Conservation (phyloP, 2,888 invertebrate species). For the Zonitis immaculata region DNA sequence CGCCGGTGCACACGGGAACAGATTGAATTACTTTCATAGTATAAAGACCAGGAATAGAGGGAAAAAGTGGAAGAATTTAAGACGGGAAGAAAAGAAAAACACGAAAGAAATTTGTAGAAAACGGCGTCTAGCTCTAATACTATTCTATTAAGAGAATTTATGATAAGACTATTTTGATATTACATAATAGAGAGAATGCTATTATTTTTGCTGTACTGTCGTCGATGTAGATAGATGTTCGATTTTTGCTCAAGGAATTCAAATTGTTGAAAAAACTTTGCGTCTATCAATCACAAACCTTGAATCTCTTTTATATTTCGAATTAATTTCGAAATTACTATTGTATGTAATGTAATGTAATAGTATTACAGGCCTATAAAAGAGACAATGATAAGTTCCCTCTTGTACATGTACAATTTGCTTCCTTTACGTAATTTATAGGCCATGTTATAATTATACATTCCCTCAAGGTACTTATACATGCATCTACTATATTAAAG, state of each 20-base stretch:
- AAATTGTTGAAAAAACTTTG: no score
- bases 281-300: no score
- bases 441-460: constrained; percentile 42
- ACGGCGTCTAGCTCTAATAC: not conserved
- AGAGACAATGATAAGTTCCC: constrained; percentile 33
- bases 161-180: not conserved
- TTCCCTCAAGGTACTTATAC: constrained; percentile 31
- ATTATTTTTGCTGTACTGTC: not conserved
- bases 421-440: constrained; percentile 40
- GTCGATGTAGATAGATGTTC: no score
- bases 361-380: not conserved
- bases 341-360: not conserved
- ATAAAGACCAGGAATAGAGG: not conserved
- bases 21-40: constrained; percentile 1
- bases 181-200: not conserved
- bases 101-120: not conserved
- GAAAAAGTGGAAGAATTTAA: not conserved
- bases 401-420: constrained; percentile 35
- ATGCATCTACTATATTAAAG: constrained; percentile 15
- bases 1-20: not conserved
- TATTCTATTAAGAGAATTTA: not conserved
- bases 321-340: not conserved
- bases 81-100: not conserved
- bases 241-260: no score
- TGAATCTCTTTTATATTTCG: no score